These are phyloP conservation scores for Mythimna pallens DNA, from an alignment of 2,888 invertebrate species.

Conservation along the genomic window DNA sequence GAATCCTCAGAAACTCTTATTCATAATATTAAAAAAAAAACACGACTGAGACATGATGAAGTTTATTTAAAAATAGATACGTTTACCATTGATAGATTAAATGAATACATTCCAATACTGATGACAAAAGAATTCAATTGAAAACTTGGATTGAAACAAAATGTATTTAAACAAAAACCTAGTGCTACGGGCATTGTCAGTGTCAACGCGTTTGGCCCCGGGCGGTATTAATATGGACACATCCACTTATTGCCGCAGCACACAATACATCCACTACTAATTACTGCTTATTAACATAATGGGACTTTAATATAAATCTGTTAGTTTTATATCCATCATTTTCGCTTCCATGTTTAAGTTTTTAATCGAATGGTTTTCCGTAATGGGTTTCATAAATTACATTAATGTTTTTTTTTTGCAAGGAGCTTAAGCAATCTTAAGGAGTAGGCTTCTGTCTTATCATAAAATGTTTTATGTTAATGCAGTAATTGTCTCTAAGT, in stretches of 20 bases:
- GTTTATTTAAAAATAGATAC: not conserved
- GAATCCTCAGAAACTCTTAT: too few relatives aligned
- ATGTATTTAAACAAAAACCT: constrained; percentile 15
- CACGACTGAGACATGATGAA: too few relatives aligned
- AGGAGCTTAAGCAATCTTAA: not conserved
- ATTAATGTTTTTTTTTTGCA: not conserved
- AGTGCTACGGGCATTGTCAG: not conserved
- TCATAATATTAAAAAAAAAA: too few relatives aligned
- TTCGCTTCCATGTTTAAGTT: constrained; percentile 16
- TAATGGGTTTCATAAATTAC: constrained; percentile 4
- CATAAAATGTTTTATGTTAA: too few relatives aligned
- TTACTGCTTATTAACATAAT: constrained; percentile 45
- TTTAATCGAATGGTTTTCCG: constrained; percentile 5
- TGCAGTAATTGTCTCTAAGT: too few relatives aligned
- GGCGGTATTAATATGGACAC: constrained; percentile 50
- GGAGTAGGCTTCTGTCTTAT: too few relatives aligned
- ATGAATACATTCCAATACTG: not conserved
- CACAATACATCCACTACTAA: constrained; percentile 46
- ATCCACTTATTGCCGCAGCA: constrained; percentile 44
- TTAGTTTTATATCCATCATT: constrained; percentile 35
- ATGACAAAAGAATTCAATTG: constrained; percentile 13
- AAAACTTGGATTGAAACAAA: constrained; percentile 14
- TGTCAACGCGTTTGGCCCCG: constrained; percentile 31
- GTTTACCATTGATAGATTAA: not conserved
- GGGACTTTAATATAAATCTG: constrained; percentile 32